A percentile compares a stretch with the other conserved stretches of the same genome.
These are phyloP conservation scores for Lasioglossum pauxillum DNA, from an alignment of 2,888 invertebrate species.

Conservation along the genomic window DNA sequence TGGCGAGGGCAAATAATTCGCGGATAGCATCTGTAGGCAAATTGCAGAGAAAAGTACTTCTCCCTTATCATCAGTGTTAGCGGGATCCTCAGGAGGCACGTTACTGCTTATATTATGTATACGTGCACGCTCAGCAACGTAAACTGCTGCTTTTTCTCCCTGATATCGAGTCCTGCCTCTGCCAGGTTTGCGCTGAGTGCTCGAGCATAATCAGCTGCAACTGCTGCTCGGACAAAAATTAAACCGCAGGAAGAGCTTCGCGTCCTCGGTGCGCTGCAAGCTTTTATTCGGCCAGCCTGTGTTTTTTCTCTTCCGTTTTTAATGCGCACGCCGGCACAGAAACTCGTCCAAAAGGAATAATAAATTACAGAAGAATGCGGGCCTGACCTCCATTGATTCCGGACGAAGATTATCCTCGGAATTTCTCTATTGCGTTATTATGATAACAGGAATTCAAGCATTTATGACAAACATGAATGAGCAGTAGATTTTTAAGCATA, in stretches of 20 bases:
- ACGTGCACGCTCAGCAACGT: constrained; percentile 48
- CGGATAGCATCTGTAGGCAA: constrained; percentile 50
- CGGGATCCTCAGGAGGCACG: constrained; percentile 46
- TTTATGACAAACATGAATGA: too few relatives aligned
- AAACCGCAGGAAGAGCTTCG: not conserved
- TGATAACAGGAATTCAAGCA: too few relatives aligned
- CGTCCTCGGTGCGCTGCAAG: not conserved
- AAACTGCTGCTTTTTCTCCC: constrained; percentile 48
- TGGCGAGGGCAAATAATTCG: constrained; percentile 29
- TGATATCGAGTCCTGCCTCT: constrained; percentile 37
- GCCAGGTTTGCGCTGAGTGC: constrained; percentile 16
- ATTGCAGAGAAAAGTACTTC: constrained; percentile 64
- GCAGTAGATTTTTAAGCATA: too few relatives aligned
- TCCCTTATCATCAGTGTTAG: constrained; percentile 59
- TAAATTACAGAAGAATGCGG: not conserved
- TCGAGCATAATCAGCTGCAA: constrained; percentile 15
- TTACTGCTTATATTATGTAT: constrained; percentile 56
- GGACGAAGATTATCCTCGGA: not conserved
- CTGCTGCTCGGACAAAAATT: constrained; percentile 34
- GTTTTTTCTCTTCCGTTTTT: not conserved
- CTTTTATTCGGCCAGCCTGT: not conserved
- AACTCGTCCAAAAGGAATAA: not conserved
- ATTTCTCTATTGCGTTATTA: not conserved
- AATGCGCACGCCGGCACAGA: not conserved
- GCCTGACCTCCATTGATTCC: not conserved